Base-by-base conservation (phyloP, 1,140 invertebrate genomes). In the Pissodes strobi region DNA sequence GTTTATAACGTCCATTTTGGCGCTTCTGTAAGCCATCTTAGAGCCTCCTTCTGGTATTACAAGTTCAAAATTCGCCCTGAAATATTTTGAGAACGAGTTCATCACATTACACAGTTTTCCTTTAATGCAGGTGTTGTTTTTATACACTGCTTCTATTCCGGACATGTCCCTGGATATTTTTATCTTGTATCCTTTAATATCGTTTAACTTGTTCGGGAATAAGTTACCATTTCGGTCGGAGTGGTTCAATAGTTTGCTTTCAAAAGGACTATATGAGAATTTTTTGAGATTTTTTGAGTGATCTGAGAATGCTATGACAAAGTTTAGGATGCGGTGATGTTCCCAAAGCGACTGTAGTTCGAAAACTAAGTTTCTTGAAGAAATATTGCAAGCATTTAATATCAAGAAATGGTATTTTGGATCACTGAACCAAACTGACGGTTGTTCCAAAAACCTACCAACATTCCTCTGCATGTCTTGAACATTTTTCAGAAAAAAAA, bases 121-220 rank as follows among this genome's bases (percentile, higher is more conserved):
- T n/a, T 34, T 30, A 37, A 22, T n/a, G 46, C 60, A 62, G 2
- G 12, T 34, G 10, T 49, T 25, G n/a, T 53, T 19, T 19, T 30
- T n/a, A 19, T 21, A 43, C 17, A 39, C 34, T 38, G 37, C 58
- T 10, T 22, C 21, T 9, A 15, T 12, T 18, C 6, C n/a, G 5
- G 10, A 27, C 10, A 18, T 27, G n/a, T 41, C 10, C 6, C 30
- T 18, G 4, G 9, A 30, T 17, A 53, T 23, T 34, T 34, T 62
- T n/a, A 62, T 30, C 10, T 25, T 45, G 13, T 43, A 53, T n/a
- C 58, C 58, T 15, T 51, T 41, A 5, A 61, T 18, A 15, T 62
- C n/a, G 2, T 8, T 51, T 17, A 45, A 19, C 18, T 53, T 62
- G 2, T 17, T 8, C 9, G 56, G 8, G 17, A 18, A 37, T 13